Evolutionary conservation across 2,113 vertebrate species (phyloP).

Genomic region (Neotragus moschatus): DNA sequence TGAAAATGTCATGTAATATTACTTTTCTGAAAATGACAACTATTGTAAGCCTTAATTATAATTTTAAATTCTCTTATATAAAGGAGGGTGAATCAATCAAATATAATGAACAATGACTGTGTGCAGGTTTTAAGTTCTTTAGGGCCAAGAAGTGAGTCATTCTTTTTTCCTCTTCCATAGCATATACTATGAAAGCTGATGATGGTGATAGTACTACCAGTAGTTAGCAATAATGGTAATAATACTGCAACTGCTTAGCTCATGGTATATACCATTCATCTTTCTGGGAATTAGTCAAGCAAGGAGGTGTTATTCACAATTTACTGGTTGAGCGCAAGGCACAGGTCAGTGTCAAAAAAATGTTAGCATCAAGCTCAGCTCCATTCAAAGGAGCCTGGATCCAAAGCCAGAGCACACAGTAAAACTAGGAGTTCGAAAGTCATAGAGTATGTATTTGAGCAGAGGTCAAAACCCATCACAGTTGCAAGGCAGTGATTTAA

Average conservation of each 20-base stretch:
- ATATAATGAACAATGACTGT: constrained; percentile 26
- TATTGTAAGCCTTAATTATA: constrained; percentile 69
- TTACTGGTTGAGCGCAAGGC: neutral
- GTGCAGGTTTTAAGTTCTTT: constrained; percentile 4
- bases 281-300: neutral
- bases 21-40: constrained; percentile 67
- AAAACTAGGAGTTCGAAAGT: neutral
- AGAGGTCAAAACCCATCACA: neutral
- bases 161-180: neutral
- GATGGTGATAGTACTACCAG: too few relatives aligned
- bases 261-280: neutral
- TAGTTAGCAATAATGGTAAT: neutral
- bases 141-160: neutral
- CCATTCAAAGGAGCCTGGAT: neutral
- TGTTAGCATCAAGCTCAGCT: neutral
- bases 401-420: neutral
- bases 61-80: constrained; percentile 65
- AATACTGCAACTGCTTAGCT: neutral
- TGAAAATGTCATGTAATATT: constrained; percentile 72
- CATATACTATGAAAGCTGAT: neutral
- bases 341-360: neutral
- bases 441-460: accelerated
- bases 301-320: neutral
- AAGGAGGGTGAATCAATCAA: constrained; percentile 53
- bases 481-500: accelerated